A percentile compares a stretch with the other conserved stretches of the same genome.
Conservation (phyloP, 2,797 vertebrate species). For the Poeciliopsis gracilis region DNA sequence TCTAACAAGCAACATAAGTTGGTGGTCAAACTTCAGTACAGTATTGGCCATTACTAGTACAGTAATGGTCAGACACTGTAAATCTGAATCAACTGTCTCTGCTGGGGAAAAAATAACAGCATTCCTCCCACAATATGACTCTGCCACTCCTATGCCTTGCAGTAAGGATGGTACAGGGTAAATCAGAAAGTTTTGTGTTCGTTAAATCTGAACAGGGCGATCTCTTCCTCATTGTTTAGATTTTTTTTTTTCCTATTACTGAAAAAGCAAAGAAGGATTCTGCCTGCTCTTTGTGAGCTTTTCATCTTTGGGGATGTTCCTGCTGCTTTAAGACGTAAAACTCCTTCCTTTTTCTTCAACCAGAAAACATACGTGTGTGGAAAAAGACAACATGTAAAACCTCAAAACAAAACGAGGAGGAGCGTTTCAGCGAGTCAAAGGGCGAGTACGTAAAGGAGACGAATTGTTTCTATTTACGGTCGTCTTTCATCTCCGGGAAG, state of each 20-base stretch:
- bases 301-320: background rate
- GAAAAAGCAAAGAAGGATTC: background rate
- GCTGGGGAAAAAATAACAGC: too few relatives aligned
- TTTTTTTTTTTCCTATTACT: background rate
- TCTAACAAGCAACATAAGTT: background rate
- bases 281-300: background rate
- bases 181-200: background rate
- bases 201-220: background rate
- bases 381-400: slow-evolving; percentile 10
- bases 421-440: slow-evolving; percentile 45
- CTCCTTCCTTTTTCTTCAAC: background rate
- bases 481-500: slow-evolving; percentile 55
- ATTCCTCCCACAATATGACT: background rate
- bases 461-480: slow-evolving; percentile 59
- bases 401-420: slow-evolving; percentile 6
- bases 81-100: background rate
- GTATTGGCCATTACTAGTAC: too few relatives aligned
- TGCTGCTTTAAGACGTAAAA: background rate
- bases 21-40: background rate
- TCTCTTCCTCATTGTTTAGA: background rate
- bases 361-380: background rate
- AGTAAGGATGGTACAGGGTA: background rate
- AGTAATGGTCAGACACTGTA: background rate
- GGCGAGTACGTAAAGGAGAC: slow-evolving; percentile 43
- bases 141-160: background rate